These are phyloP conservation scores for Conops quadrifasciatus DNA, from an alignment of 2,888 invertebrate genomes.

Conservation along the genomic window DNA sequence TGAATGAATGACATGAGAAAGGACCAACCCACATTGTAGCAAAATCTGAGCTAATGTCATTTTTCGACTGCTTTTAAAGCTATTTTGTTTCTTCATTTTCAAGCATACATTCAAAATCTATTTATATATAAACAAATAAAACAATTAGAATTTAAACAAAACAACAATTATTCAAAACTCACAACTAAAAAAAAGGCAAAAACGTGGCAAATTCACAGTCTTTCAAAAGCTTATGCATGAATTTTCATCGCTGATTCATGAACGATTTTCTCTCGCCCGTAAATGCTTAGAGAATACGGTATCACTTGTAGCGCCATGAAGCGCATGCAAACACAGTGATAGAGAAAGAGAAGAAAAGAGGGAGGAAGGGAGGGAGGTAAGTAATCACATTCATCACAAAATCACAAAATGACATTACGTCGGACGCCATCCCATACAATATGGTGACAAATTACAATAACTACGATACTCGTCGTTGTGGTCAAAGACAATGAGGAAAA, in stretches of 20 bases:
- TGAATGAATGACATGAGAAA: no score
- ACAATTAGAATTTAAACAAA: no score
- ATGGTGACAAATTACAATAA: constrained; percentile 1
- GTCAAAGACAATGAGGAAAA: neutral
- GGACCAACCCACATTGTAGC: neutral
- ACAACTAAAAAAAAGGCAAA: neutral
- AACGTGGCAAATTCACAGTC: neutral
- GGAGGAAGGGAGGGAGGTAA: no score
- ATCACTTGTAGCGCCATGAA: no score
- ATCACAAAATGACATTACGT: neutral
- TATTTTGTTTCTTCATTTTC: neutral
- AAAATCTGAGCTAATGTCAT: neutral
- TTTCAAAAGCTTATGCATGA: neutral
- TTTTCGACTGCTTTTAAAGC: neutral
- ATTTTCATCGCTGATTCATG: neutral
- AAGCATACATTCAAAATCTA: no score
- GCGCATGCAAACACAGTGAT: no score
- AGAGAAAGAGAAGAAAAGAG: no score
- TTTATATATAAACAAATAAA: no score
- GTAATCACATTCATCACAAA: neutral
- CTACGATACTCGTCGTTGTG: neutral
- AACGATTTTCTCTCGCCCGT: neutral
- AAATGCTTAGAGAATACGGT: no score
- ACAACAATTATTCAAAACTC: neutral
- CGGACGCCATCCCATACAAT: neutral